Percentiles rank a stretch among this genome's conserved stretches.
Evolutionary conservation across 2,797 vertebrate genomes (phyloP).

Genomic region (Sphenopsis melanotis): DNA sequence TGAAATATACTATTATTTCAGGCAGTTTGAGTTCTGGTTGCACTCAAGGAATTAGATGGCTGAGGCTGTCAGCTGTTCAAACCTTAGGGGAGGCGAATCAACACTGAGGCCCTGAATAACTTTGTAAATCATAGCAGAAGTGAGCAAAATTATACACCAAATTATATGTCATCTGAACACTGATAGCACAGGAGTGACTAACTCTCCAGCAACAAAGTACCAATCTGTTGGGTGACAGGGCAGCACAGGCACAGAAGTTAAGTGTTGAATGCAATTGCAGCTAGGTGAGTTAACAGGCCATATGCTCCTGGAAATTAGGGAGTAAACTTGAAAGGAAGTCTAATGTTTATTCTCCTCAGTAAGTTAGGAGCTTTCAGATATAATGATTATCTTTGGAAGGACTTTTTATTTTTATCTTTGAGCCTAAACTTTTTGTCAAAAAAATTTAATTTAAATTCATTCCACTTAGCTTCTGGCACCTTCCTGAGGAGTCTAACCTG

Average conservation of each 20-base stretch:
- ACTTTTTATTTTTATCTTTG: not conserved
- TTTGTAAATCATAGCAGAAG: not conserved
- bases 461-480: not conserved
- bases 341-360: not conserved
- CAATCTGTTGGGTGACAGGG: not conserved
- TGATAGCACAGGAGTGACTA: not conserved
- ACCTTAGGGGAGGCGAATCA: not conserved
- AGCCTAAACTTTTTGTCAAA: not conserved
- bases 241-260: not conserved
- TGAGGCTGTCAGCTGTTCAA: not conserved
- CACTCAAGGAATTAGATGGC: not conserved
- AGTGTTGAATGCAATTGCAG: not conserved
- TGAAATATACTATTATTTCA: constrained; percentile 4
- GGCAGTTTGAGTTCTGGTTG: not conserved
- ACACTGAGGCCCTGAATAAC: not conserved
- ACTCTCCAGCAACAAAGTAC: not conserved
- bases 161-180: not conserved
- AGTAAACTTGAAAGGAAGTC: not conserved
- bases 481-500: not conserved
- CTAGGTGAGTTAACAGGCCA: not conserved
- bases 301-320: not conserved
- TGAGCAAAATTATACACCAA: not conserved
- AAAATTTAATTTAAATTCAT: not conserved
- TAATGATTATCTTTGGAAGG: not conserved
- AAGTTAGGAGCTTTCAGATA: not conserved